Base-by-base conservation (phyloP, 2,888 invertebrate species). In the Stomorhina lunata region DNA sequence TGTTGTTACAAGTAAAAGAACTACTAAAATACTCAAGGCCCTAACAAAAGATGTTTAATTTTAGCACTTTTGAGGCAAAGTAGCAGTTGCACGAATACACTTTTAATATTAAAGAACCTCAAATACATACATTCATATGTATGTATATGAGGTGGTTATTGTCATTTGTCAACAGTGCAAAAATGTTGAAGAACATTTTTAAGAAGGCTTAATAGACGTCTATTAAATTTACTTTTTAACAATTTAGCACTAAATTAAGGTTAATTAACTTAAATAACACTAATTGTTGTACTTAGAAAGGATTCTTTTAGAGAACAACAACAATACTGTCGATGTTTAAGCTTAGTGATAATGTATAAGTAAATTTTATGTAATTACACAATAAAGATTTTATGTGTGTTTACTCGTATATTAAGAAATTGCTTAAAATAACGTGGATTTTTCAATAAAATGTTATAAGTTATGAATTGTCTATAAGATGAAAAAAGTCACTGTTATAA, bases 191-290 rank as follows among this genome's bases (percentile, higher is more conserved):
- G 10, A 53, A 55, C 32, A 32, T 55, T 71, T 48, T 79, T 59
- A 66, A 40, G 17, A 72, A 43, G 57, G 27, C 50, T 59, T 68
- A 34, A 43, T 68, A 12, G 61, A 27, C 29, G 53, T 55, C 61
- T 61, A 34, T 68, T 63, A 43, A 50, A 37, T 12, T 25, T 63
- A 9, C 34, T 43, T 57, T 27, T 20, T 32, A 34, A 20, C 20
- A 22, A 29, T 40, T 73, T 45, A 32, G 61, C 66, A 80, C 43
- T 29, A 66, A 73, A 73, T 80, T 80, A 73, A 59, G 50, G 73
- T 73, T 68, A 61, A 73, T 66, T 73, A 53, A 22, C 65, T 37
- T 34, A 40, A 59, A 50, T 10, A 15, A 12, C 2, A 37, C 20
- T 37, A 61, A 68, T 40, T 34, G 7, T 37, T 37, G 5, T 45